Evolutionary conservation across 2,888 invertebrate species (phyloP), one percentile per base, ranked within the genome.

Genomic region (Trissolcus brochymenae): DNA sequence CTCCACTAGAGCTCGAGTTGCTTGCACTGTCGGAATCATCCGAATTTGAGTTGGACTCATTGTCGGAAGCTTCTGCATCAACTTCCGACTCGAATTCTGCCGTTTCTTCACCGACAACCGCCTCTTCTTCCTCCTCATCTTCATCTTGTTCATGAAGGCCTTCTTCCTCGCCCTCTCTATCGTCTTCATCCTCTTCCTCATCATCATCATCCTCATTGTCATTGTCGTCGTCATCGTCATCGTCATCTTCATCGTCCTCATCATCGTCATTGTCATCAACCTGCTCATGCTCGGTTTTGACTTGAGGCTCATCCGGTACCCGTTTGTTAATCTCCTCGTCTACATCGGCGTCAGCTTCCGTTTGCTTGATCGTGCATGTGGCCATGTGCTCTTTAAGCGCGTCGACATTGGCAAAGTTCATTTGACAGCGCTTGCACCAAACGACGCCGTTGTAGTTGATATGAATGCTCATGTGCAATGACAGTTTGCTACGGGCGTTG

Each of bases 381-480:
- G 72, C 78, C 35, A 80, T 60, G 60, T 89, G 89, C 40, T 88
- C 85, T 17, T 81, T 78, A 1, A 87, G 71, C 40, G 84, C 85
- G 0, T 84, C 85, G 14, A 86, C 86, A 13, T 82, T 85, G 2
- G 84, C 84, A 17, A 88, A 86, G 61, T 81, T 85, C 25, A 82
- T 81, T 19, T 86, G 84, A 61, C 89, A 89, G 7, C 85, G 85
- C 6, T 82, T 79, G 67, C 89, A 88, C 82, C 86, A 84, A 4
- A 81, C 81, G 21, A 84, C 85, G 0, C 82, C 85, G 13, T 82
- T 82, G 74, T 90, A 90, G 60, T 91, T 90, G 50, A 91, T 90
- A 81, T 92, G 92, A 50, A 92, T 91, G 21, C 90, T 90, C 90
- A 91, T 91, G 80, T 92, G 92, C 3, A 92, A 84, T 17, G 90